Evolutionary conservation across 2,888 invertebrate genomes (phyloP), one percentile per base, ranked within the genome.

Genomic region (Dolichomitus sp.): DNA sequence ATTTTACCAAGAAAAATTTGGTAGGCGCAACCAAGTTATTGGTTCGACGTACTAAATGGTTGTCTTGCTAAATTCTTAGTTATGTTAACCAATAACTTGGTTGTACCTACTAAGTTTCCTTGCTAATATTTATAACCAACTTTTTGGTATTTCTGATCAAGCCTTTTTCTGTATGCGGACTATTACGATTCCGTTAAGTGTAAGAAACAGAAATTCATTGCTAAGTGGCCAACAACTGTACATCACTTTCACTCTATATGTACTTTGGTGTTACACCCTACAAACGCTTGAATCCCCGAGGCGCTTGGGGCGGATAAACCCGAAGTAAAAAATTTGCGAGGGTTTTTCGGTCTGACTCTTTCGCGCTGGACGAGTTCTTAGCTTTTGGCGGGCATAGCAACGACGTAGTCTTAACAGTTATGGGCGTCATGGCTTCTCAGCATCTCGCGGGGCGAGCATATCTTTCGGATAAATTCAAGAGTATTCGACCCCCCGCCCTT

Each of bases 381-480:
- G 69, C 40, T 69, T 54, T 69, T 69, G 40, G 30, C 9, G n/a
- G 27, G 54, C n/a, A 42, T 14, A n/a, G 27, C n/a, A 27, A 57
- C 42, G 50, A 52, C 42, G 70, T 70, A 54, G 45, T 57, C 70
- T 70, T 54, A 70, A 70, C 70, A 70, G 70, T 70, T 70, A 70
- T 70, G 70, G 70, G 30, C 37, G 57, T 70, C 70, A 40, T 70
- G 42, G 70, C 54, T 42, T 42, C 42, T 40, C 14, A n/a, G 54
- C 63, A 50, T 61, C 61, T 68, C 37, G 54, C 50, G 74, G 65
- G 50, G 52, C 57, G 33, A 75, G 48, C 30, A 57, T 78, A 79
- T 79, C 79, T 79, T 57, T 70, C 66, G 75, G 74, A 82, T 79
- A 75, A 82, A 82, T 82, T 82, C 65, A 74, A 79, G 82, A 82